phyloP scores from a whole-genome alignment of 1,140 invertebrate genomes.

The Brachionus manjavacas region DNA sequence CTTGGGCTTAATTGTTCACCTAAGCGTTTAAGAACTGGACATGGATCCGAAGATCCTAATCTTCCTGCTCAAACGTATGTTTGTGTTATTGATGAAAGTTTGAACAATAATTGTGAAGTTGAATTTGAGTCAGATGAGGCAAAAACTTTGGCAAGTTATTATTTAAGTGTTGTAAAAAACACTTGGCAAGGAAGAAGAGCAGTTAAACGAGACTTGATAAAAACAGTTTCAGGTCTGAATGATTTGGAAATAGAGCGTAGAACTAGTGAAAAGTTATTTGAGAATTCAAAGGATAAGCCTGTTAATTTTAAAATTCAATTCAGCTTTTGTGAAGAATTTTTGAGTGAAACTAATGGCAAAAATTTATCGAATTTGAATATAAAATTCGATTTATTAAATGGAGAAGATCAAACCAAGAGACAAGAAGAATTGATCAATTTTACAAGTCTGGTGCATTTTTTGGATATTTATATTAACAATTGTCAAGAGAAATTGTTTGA shows the following conservation, averaged over 20 bases:
- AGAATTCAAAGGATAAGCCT: background rate
- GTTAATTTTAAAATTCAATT: conserved; percentile 23
- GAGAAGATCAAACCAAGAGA: background rate
- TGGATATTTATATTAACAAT: conserved; percentile 32
- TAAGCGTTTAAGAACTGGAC: background rate
- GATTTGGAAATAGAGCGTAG: background rate
- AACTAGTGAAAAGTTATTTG: background rate
- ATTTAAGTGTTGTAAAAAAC: background rate
- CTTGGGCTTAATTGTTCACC: conserved; percentile 20
- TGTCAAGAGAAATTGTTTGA: conserved; percentile 27
- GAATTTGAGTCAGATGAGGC: background rate
- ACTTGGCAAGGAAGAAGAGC: conserved; percentile 33
- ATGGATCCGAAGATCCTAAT: background rate
- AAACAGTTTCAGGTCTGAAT: background rate
- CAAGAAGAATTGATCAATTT: conserved; percentile 26
- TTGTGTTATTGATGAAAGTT: conserved; percentile 38
- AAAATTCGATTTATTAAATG: conserved; percentile 26
- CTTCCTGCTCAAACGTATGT: conserved; percentile 14
- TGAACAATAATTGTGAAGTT: conserved; percentile 28
- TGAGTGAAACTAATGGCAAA: background rate
- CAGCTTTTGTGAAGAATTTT: background rate
- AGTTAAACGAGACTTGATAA: conserved; percentile 28
- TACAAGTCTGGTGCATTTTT: conserved; percentile 37
- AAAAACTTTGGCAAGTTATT: conserved; percentile 20
- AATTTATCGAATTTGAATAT: background rate